These are phyloP conservation scores for Nomia melanderi DNA, from an alignment of 1,140 invertebrate species.

Conservation along the genomic window DNA sequence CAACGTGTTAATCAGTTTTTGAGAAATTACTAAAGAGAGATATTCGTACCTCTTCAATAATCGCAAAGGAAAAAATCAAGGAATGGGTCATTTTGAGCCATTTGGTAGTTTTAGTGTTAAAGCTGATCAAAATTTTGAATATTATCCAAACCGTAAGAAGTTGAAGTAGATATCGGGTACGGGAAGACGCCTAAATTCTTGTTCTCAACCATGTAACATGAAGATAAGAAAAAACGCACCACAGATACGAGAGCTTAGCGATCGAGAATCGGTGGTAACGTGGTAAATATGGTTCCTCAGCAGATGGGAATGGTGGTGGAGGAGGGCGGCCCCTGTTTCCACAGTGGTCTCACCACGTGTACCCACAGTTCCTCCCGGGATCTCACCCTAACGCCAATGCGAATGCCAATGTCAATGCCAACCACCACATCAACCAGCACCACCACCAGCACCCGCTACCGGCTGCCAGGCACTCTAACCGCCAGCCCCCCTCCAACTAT, in stretches of 20 bases:
- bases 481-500: conserved; percentile 77
- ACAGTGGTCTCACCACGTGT: conserved; percentile 95
- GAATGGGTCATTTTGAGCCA: too few species aligned
- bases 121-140: too few species aligned
- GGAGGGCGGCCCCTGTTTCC: conserved; percentile 90
- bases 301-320: conserved; percentile 80
- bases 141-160: too few species aligned
- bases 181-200: not conserved
- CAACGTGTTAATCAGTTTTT: too few species aligned
- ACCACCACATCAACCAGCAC: conserved; percentile 80
- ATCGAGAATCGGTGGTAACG: conserved; percentile 62
- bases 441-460: conserved; percentile 82
- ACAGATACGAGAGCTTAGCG: conserved; percentile 3
- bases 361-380: conserved; percentile 94
- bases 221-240: conserved; percentile 42
- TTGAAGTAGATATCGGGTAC: not conserved
- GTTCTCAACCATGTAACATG: not conserved
- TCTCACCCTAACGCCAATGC: conserved; percentile 87
- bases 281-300: conserved; percentile 79
- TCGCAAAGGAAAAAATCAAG: too few species aligned
- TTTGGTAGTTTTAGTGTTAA: too few species aligned
- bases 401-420: conserved; percentile 82
- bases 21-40: too few species aligned
- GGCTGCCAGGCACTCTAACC: conserved; percentile 78
- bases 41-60: too few species aligned